These are phyloP conservation scores for Iphiclides podalirius DNA, from an alignment of 2,888 invertebrate genomes.

Conservation along the genomic window DNA sequence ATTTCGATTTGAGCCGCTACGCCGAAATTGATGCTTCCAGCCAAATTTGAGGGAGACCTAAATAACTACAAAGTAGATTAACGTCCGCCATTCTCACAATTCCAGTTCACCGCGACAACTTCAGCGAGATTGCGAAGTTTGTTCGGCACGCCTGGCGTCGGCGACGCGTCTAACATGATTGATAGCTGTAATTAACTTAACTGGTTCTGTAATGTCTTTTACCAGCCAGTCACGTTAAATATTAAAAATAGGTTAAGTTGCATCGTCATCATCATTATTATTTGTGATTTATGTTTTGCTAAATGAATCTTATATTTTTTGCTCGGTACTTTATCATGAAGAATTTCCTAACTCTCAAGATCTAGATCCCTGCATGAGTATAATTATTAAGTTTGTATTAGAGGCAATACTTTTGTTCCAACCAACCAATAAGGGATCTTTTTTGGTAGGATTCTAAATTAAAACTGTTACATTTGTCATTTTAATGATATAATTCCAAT, in stretches of 20 bases:
- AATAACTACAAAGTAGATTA: constrained; percentile 22
- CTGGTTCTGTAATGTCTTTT: constrained; percentile 14
- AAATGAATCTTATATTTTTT: too few relatives aligned
- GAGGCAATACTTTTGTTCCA: too few relatives aligned
- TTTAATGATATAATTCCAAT: too few relatives aligned
- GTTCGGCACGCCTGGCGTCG: constrained; percentile 9
- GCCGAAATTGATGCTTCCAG: neutral
- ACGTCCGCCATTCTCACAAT: constrained; percentile 21
- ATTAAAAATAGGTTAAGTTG: constrained; percentile 7
- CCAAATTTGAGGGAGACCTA: constrained; percentile 9
- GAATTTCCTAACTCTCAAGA: too few relatives aligned
- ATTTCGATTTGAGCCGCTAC: neutral
- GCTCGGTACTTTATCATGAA: too few relatives aligned
- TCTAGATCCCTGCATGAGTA: too few relatives aligned
- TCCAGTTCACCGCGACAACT: constrained; percentile 19
- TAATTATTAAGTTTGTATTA: too few relatives aligned
- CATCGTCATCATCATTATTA: neutral
- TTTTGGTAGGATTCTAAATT: too few relatives aligned
- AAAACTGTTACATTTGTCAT: too few relatives aligned
- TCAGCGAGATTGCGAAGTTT: constrained; percentile 22
- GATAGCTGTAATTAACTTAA: constrained; percentile 24
- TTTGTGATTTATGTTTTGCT: too few relatives aligned
- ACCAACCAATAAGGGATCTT: too few relatives aligned
- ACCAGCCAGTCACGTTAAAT: constrained; percentile 10
- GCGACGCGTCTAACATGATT: constrained; percentile 18